These are phyloP conservation scores for Hypotaenidia okinawae DNA, from an alignment of 2,797 vertebrate species.

Conservation along the genomic window DNA sequence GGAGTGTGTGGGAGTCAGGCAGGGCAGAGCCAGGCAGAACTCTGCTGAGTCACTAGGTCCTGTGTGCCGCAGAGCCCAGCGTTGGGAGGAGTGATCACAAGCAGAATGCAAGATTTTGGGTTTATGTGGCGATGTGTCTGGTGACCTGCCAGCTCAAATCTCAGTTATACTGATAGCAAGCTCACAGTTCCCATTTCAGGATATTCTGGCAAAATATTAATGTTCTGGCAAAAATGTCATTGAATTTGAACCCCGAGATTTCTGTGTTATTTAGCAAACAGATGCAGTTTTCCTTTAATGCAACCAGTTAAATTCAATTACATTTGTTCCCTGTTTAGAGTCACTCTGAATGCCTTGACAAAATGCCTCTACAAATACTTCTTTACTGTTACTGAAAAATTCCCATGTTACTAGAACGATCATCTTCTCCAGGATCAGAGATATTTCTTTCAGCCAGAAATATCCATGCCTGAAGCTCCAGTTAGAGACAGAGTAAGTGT, in stretches of 20 bases:
- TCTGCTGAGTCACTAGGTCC: not conserved
- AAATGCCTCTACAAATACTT: not conserved
- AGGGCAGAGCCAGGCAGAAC: not conserved
- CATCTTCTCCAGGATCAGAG: conserved; percentile 9
- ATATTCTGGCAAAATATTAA: not conserved
- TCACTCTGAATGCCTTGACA: not conserved
- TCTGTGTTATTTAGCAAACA: not conserved
- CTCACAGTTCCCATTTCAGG: not conserved
- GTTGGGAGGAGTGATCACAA: not conserved
- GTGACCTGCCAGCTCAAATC: not conserved
- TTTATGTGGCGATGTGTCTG: not conserved
- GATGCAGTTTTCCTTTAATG: not conserved
- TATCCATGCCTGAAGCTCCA: conserved; percentile 45
- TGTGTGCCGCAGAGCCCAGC: not conserved
- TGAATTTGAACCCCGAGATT: not conserved
- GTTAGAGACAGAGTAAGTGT: conserved; percentile 37
- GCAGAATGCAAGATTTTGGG: not conserved
- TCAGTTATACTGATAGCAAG: not conserved
- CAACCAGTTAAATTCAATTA: not conserved
- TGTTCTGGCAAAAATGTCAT: not conserved
- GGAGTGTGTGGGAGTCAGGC: not conserved
- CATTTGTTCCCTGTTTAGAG: not conserved
- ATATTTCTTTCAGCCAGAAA: conserved; percentile 65
- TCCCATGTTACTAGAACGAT: not conserved
- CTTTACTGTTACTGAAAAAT: not conserved